Conservation (phyloP, 2,888 invertebrate genomes). For the Sphaerophoria rueppellii region DNA sequence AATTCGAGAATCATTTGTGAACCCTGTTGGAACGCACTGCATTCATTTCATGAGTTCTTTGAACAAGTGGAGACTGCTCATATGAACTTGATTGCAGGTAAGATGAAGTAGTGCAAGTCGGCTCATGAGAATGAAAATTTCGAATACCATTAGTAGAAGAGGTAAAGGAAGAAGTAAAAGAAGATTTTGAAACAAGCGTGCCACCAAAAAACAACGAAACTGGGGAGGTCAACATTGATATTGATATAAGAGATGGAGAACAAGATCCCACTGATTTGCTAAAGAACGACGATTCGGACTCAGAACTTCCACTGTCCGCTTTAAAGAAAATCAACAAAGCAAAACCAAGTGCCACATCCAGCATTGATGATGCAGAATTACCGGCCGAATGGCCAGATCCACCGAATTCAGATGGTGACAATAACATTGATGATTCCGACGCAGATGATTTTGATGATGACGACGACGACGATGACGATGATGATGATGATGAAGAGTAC, state of each 20-base stretch:
- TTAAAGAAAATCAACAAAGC: slow-evolving; percentile 34
- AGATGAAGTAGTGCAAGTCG: background rate
- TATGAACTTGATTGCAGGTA: slow-evolving; percentile 65
- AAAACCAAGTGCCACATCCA: slow-evolving; percentile 5
- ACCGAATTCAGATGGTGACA: slow-evolving; percentile 71
- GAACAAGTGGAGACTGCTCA: slow-evolving; percentile 75
- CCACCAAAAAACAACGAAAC: background rate
- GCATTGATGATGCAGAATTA: slow-evolving; percentile 46
- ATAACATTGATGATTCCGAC: slow-evolving; percentile 52
- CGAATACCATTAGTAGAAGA: background rate
- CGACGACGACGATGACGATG: slow-evolving; percentile 43
- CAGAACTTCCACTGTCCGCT: slow-evolving; percentile 55
- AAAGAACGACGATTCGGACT: slow-evolving; percentile 56
- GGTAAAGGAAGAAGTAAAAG: slow-evolving; percentile 27
- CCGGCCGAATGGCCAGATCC: slow-evolving; percentile 48
- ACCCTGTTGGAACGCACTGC: slow-evolving; percentile 76
- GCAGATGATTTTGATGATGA: background rate
- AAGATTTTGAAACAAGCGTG: slow-evolving; percentile 25
- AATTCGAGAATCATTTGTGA: slow-evolving; percentile 70
- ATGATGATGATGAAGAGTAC: slow-evolving; percentile 70
- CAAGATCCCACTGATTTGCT: background rate
- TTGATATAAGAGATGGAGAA: background rate
- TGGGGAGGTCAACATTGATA: background rate
- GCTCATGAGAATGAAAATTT: background rate
- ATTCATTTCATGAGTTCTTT: slow-evolving; percentile 78